A percentile compares a stretch with the other conserved stretches of the same genome.
These are phyloP conservation scores for Hylaeus anthracinus DNA, from an alignment of 1,140 invertebrate genomes.

Conservation along the genomic window DNA sequence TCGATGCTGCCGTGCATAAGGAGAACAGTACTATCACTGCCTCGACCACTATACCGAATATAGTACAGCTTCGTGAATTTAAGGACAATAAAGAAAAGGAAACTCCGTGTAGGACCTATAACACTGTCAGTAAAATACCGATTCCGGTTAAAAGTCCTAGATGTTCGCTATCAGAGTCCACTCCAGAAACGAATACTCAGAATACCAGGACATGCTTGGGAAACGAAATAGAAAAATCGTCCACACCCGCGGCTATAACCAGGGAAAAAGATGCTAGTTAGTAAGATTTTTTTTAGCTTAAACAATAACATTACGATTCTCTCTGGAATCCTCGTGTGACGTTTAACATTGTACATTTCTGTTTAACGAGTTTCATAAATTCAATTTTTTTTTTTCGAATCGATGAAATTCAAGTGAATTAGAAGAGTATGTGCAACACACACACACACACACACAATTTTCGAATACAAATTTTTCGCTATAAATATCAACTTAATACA, in stretches of 20 bases:
- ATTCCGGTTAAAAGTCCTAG: slow-evolving; percentile 79
- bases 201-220: slow-evolving; percentile 71
- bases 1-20: slow-evolving; percentile 67
- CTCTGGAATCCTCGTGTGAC: background rate
- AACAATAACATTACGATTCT: slow-evolving; percentile 18
- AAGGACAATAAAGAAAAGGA: slow-evolving; percentile 77
- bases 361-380: background rate
- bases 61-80: slow-evolving; percentile 66
- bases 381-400: no score
- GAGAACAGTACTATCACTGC: slow-evolving; percentile 57
- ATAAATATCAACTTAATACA: background rate
- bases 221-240: slow-evolving; percentile 70
- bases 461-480: background rate
- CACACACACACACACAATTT: no score
- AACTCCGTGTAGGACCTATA: slow-evolving; percentile 68
- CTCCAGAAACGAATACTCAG: slow-evolving; percentile 74
- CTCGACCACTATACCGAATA: slow-evolving; percentile 63
- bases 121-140: slow-evolving; percentile 78
- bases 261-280: slow-evolving; percentile 76
- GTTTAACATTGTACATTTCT: background rate
- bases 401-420: background rate
- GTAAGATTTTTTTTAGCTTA: slow-evolving; percentile 55
- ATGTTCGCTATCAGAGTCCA: slow-evolving; percentile 78
- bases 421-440: no score
- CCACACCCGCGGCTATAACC: slow-evolving; percentile 58